Conservation (phyloP, 2,113 vertebrate species). For the Ibidorhyncha struthersii region DNA sequence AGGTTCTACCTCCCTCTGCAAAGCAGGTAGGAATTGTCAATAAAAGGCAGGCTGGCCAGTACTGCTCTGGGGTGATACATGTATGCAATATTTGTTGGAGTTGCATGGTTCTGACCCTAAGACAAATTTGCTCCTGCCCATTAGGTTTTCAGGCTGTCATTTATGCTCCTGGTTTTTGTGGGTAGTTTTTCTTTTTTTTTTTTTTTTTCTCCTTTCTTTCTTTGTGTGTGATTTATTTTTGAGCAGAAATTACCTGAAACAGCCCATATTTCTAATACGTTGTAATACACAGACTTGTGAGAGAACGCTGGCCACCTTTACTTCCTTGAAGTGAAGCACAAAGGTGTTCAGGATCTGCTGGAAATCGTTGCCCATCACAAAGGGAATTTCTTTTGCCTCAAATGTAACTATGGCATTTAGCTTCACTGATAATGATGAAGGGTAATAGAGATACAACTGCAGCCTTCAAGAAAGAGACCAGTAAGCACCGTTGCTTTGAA, state of each 20-base stretch:
- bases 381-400: background rate
- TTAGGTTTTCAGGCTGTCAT: background rate
- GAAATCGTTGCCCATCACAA: background rate
- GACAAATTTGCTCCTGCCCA: background rate
- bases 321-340: background rate
- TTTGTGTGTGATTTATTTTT: background rate
- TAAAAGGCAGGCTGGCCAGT: background rate
- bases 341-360: background rate
- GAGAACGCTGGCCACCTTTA: background rate
- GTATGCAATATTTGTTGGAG: background rate
- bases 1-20: background rate
- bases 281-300: background rate
- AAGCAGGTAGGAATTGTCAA: background rate
- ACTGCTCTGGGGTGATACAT: background rate
- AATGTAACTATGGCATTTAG: background rate
- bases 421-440: background rate
- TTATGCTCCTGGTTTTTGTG: background rate
- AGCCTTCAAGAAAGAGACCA: background rate
- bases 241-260: background rate
- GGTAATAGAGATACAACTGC: constrained; percentile 12
- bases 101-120: background rate
- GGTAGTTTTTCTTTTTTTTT: accelerated
- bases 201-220: background rate
- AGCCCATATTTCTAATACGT: background rate
- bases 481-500: background rate